Evolutionary conservation across 2,888 invertebrate genomes (phyloP), one percentile per base, ranked within the genome.

Genomic region (Eupsilia transversa): DNA sequence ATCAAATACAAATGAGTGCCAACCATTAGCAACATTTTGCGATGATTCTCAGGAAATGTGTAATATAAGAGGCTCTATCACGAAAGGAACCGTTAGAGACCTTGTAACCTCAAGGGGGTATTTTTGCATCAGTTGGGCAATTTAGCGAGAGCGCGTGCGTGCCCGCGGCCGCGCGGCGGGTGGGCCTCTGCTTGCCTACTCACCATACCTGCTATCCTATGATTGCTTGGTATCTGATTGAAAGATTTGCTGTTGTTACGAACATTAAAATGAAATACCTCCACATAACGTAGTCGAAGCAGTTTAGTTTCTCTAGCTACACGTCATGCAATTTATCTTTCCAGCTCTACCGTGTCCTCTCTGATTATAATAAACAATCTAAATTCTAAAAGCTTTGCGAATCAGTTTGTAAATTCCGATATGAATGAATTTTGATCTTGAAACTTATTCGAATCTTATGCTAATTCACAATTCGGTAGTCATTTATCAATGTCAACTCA

Each of bases 81-180:
- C 85, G 89, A 89, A 82, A 91, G 90, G 88, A 91, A 92, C 93
- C 93, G 94, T 94, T 94, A 82, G 76, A 78, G 74, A 70, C 79
- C 74, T 82, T 80, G 78, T 82, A 77, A 80, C 78, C 80, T 80
- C 56, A 70, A 76, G 83, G 86, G 77, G 79, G 43, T 84, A 89
- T 87, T 90, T 90, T 90, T 87, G 82, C 87, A 84, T 80, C 77
- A 83, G 80, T 85, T 83, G 82, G 86, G 82, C 87, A 91, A 89
- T 91, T 92, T 89, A 90, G 84, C 88, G 88, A 90, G 91, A 75
- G 78, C 94, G 93, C 95, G 95, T 95, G 95, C 92, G 90, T 84
- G 94, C 95, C 94, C 60, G 88, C 82, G 93, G 94, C 91, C 87
- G 85, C 93, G 69, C 93, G 88, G 92, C 93, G 94, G 94, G 95